phyloP scores from a whole-genome alignment of 2,888 invertebrate genomes.

The Sialis fuliginosa region DNA sequence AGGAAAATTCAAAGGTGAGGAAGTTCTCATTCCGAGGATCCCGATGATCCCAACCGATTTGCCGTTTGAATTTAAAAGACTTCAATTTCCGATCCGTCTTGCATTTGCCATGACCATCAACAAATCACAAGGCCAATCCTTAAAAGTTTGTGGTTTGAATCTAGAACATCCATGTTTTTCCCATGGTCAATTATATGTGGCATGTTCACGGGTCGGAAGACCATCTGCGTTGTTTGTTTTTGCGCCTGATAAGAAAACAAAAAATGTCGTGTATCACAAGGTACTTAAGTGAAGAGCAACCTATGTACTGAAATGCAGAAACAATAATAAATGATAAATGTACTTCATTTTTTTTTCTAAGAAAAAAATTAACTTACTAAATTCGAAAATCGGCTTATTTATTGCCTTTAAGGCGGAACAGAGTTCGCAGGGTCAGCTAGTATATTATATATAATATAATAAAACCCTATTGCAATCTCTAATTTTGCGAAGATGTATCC shows the following conservation, averaged over 20 bases:
- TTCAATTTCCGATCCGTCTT: conserved; percentile 14
- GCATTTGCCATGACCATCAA: conserved; percentile 17
- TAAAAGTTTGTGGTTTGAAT: conserved; percentile 16
- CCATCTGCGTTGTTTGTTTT: conserved; percentile 8
- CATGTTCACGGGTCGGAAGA: conserved; percentile 12
- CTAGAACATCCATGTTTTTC: conserved; percentile 16
- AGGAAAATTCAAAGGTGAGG: conserved; percentile 6
- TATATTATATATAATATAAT: no score
- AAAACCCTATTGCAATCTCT: no score
- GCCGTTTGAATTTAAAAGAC: conserved; percentile 12
- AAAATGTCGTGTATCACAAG: conserved; percentile 10
- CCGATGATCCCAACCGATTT: conserved; percentile 15
- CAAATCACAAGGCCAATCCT: conserved; percentile 19
- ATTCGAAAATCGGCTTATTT: not conserved
- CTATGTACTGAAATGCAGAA: not conserved
- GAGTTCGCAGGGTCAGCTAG: conserved; percentile 1
- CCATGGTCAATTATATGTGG: conserved; percentile 18
- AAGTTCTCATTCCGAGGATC: conserved; percentile 14
- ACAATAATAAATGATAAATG: not conserved
- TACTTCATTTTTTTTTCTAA: not conserved
- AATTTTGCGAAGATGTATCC: no score
- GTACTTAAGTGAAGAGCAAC: conserved; percentile 4
- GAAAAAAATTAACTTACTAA: not conserved
- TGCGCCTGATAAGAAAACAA: conserved; percentile 6
- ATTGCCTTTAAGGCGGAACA: conserved; percentile 1